Conservation (phyloP, 2,797 vertebrate genomes). For the Eremophila alpestris region DNA sequence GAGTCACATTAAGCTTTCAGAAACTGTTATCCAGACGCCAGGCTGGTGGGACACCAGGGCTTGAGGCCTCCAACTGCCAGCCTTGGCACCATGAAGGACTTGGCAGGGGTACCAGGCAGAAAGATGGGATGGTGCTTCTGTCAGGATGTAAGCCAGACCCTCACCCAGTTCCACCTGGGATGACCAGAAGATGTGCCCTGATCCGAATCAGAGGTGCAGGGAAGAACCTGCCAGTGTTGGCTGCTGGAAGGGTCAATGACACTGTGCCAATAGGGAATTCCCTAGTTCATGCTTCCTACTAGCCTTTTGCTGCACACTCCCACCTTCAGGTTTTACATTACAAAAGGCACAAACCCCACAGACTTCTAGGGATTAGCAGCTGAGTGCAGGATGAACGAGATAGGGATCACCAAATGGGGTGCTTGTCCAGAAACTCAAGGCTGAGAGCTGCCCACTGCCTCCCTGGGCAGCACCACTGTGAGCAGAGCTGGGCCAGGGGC, state of each 20-base stretch:
- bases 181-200: background rate
- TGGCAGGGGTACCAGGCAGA: background rate
- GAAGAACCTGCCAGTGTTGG: background rate
- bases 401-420: fast-evolving
- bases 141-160: background rate
- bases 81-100: fast-evolving
- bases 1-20: background rate
- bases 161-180: background rate
- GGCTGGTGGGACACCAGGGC: background rate
- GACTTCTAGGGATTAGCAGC: background rate
- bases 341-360: background rate
- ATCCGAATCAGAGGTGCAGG: fast-evolving
- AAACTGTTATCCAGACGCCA: background rate
- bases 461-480: fast-evolving
- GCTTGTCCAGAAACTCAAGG: fast-evolving
- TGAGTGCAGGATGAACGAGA: fast-evolving
- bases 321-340: background rate
- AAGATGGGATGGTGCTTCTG: background rate
- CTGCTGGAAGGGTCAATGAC: background rate
- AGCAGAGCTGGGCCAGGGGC: background rate
- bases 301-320: background rate
- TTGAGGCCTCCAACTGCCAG: fast-evolving
- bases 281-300: background rate
- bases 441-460: background rate
- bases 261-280: background rate